phyloP scores from a whole-genome alignment of 2,113 vertebrate genomes.

The Chlamydotis undulata region DNA sequence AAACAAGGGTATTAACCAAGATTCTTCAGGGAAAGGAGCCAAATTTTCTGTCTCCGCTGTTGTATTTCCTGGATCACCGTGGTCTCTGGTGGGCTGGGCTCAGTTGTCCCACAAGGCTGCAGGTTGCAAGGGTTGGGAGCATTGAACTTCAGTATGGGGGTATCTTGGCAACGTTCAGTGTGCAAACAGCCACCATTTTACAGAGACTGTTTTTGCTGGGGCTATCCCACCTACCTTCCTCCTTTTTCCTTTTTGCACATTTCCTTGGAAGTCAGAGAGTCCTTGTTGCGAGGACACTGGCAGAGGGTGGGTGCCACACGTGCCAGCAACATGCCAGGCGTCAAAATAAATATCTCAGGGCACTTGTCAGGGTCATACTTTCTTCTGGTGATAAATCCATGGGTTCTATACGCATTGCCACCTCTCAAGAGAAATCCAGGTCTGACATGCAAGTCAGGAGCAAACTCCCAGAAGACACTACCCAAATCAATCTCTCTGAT shows the following conservation, averaged over 20 bases:
- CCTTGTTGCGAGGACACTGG: not conserved
- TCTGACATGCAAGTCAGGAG: not conserved
- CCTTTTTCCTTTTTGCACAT: not conserved
- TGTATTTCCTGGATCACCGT: not conserved
- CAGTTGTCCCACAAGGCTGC: not conserved
- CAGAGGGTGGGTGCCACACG: not conserved
- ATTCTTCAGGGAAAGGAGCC: not conserved
- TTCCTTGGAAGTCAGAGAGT: not conserved
- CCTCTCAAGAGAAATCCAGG: not conserved
- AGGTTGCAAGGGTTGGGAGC: not conserved
- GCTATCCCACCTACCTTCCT: accelerated
- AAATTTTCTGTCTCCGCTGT: not conserved
- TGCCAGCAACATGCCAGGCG: not conserved
- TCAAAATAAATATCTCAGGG: not conserved
- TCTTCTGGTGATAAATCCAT: not conserved
- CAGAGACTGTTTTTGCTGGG: not conserved
- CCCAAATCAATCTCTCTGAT: not conserved
- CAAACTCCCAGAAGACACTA: not conserved
- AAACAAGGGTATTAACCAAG: not conserved
- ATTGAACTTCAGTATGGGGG: not conserved
- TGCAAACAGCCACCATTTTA: not conserved
- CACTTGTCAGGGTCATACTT: not conserved
- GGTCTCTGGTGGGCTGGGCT: not conserved
- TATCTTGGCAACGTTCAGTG: accelerated
- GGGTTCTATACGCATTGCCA: not conserved